Evolutionary conservation across 2,113 vertebrate species (phyloP), one percentile per base, ranked within the genome.

Genomic region (Aegithalos caudatus): DNA sequence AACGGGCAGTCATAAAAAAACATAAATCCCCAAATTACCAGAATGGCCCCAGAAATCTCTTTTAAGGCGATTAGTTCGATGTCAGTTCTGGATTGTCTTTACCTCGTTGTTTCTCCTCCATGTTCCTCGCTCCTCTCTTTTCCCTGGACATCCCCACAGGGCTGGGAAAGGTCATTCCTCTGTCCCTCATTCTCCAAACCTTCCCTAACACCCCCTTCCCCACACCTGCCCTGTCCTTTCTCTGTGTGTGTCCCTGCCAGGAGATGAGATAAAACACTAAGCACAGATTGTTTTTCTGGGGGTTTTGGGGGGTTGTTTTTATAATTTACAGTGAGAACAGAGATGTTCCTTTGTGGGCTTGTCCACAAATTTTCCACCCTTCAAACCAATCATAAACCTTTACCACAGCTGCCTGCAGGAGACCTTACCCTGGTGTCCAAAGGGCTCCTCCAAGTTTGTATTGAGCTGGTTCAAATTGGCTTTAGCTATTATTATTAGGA

Each of bases 41-140:
- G 66, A 85, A 94, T 80, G 74, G 51, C n/a, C 79, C 67, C 81
- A 96, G 85, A 94, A 95, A 95, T 65, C 38, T 87, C 80, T 54
- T 61, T 37, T 71, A 88, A 83, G 51, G 71, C 66, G 51, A 78
- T 79, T 53, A 91, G n/a, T 48, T 72, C 12, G 40, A 58, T 81
- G 64, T 42, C 0, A 1, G 56, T 70, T 81, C 65, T 84, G 45
- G 64, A 33, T 65, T 70, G 60, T 62, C 69, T 94, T 54, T 58
- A 38, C 64, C 56, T 89, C 2, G 0, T 83, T 54, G 58, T 66
- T 88, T 88, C 76, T 83, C 50, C 42, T 78, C 60, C 21, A 0
- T 33, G 19, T 86, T 83, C 45, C 76, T 33, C 22, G 4, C 29
- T 48, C 45, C 50, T 61, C 20, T 73, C 50, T 77, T 86, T 54